phyloP scores from a whole-genome alignment of 2,797 vertebrate species.

The Psittacula derbiana region DNA sequence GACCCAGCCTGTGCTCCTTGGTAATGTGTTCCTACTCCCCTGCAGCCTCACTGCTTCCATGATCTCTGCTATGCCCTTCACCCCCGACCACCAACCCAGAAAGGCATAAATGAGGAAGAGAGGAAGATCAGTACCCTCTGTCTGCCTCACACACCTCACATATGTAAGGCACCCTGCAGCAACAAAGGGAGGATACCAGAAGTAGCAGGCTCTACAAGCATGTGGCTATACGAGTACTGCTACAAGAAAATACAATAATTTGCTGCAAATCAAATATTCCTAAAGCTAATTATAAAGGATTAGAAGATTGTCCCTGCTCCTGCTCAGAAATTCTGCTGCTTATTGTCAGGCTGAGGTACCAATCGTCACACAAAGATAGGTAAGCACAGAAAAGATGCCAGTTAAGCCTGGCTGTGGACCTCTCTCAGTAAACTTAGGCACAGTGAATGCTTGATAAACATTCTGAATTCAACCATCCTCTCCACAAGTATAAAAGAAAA shows the following conservation, averaged over 20 bases:
- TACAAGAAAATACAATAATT: neutral
- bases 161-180: neutral
- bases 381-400: neutral
- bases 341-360: neutral
- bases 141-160: neutral
- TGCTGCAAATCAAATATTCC: neutral
- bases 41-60: neutral
- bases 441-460: neutral
- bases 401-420: neutral
- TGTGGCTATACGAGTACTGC: neutral
- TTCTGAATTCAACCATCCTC: neutral
- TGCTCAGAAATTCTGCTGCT: neutral
- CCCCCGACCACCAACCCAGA: neutral
- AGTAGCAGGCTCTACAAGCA: neutral
- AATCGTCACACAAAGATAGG: fast-evolving
- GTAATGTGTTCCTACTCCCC: neutral
- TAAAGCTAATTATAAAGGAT: neutral
- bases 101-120: neutral
- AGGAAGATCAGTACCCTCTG: neutral
- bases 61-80: neutral
- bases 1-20: neutral
- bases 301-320: neutral
- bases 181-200: neutral
- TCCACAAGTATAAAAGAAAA: neutral
- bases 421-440: neutral